These are phyloP conservation scores for Conops quadrifasciatus DNA, from an alignment of 2,888 invertebrate species.

Conservation along the genomic window DNA sequence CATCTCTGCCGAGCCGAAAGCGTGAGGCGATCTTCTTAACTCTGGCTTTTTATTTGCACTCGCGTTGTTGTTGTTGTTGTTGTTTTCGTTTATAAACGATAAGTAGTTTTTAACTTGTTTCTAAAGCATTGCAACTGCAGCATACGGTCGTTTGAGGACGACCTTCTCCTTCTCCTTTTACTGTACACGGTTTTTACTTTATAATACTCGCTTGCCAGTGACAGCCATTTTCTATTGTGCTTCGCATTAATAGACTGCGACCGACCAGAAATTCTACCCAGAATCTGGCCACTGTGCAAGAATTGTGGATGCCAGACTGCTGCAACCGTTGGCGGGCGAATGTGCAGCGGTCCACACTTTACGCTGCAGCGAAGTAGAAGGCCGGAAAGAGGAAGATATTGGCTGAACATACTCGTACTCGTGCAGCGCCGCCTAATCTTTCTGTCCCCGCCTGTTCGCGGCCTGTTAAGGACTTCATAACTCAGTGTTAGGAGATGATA, in stretches of 20 bases:
- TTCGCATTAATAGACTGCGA: constrained; percentile 25
- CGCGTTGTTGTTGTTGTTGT: too few relatives aligned
- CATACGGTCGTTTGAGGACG: constrained; percentile 9
- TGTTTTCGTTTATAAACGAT: constrained; percentile 54
- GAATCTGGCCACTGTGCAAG: too few relatives aligned
- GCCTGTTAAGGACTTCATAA: neutral
- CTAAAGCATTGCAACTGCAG: constrained; percentile 34
- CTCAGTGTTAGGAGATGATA: constrained; percentile 11
- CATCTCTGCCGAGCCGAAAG: neutral
- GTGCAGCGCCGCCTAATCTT: too few relatives aligned
- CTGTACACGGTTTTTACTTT: neutral
- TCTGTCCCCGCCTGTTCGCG: too few relatives aligned
- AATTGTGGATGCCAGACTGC: neutral
- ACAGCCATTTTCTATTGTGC: constrained; percentile 44
- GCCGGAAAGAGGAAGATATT: neutral
- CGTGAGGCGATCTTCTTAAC: constrained; percentile 37
- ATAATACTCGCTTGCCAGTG: constrained; percentile 38
- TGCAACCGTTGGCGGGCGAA: too few relatives aligned
- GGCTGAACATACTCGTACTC: too few relatives aligned
- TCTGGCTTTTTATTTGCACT: constrained; percentile 55
- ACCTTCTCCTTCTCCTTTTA: neutral
- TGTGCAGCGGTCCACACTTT: constrained; percentile 2
- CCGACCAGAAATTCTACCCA: neutral
- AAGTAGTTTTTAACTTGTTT: constrained; percentile 50
- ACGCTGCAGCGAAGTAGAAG: neutral